These are phyloP conservation scores for Centruroides sculpturatus DNA, from an alignment of 1,140 invertebrate genomes.

Conservation along the genomic window DNA sequence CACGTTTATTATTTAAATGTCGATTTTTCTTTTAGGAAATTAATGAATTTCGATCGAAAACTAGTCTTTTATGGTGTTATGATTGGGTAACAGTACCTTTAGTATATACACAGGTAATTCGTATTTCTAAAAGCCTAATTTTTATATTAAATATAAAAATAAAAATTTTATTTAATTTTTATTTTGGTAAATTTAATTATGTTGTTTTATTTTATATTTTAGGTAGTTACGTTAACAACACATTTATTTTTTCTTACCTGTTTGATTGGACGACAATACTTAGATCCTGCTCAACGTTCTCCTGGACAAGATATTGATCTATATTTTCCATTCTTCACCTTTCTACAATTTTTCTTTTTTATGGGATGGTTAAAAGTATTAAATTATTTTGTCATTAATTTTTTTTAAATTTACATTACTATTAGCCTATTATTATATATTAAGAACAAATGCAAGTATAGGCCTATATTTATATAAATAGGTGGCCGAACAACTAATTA, in stretches of 20 bases:
- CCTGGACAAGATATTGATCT: constrained; percentile 17
- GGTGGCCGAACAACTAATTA: constrained; percentile 29
- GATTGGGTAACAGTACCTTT: constrained; percentile 38
- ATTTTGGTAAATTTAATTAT: background rate
- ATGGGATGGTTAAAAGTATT: constrained; percentile 63
- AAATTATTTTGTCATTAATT: too few species aligned
- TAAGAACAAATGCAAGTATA: background rate
- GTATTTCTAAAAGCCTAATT: too few species aligned
- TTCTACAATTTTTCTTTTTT: constrained; percentile 82
- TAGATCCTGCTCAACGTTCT: constrained; percentile 35
- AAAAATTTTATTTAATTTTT: background rate
- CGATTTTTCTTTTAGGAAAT: constrained; percentile 21
- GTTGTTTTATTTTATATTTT: constrained; percentile 18
- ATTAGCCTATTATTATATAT: background rate
- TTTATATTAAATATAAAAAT: background rate
- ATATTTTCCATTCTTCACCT: constrained; percentile 21
- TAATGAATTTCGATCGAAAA: constrained; percentile 26
- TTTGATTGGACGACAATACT: constrained; percentile 62
- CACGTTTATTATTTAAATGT: background rate
- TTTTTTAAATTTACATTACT: too few species aligned
- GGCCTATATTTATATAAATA: background rate
- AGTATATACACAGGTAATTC: constrained; percentile 35
- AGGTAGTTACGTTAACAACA: constrained; percentile 80
- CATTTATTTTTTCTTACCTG: constrained; percentile 84
- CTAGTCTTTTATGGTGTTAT: constrained; percentile 31